Conservation (phyloP, 2,888 invertebrate genomes). For the Athrips mouffetella region DNA sequence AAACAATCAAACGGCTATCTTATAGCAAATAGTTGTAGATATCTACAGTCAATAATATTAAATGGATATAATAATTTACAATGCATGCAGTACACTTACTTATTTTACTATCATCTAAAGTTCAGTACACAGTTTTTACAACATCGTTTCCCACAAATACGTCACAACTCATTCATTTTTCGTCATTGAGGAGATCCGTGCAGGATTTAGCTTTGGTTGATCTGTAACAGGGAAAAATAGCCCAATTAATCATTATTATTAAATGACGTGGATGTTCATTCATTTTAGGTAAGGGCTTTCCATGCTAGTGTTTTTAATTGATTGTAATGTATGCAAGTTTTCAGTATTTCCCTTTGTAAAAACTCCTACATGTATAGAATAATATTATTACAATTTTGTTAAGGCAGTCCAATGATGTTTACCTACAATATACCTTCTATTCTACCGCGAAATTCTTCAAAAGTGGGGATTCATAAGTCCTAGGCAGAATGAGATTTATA, state of each 20-base stretch:
- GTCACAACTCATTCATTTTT: slow-evolving; percentile 54
- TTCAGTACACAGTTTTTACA: not conserved
- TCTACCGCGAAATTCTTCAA: too few species aligned
- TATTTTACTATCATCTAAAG: not conserved
- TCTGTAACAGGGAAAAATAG: slow-evolving; percentile 66
- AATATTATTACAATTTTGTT: too few species aligned
- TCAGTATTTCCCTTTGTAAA: too few species aligned
- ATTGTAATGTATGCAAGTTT: too few species aligned
- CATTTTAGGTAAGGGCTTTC: too few species aligned
- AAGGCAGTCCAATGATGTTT: too few species aligned
- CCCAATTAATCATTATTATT: not conserved
- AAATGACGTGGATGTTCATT: too few species aligned
- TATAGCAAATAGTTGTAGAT: slow-evolving; percentile 6
- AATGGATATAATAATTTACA: slow-evolving; percentile 3
- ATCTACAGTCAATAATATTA: slow-evolving; percentile 3
- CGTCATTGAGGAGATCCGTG: slow-evolving; percentile 82
- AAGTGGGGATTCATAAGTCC: too few species aligned
- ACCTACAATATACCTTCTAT: too few species aligned
- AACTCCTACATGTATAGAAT: too few species aligned
- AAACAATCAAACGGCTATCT: slow-evolving; percentile 1
- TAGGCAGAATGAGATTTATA: too few species aligned
- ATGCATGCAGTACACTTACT: not conserved
- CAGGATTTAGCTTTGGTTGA: slow-evolving; percentile 85
- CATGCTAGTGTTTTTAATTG: too few species aligned
- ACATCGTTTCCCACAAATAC: not conserved